Evolutionary conservation across 2,888 invertebrate genomes (phyloP).

Genomic region (Epiblema foenella): DNA sequence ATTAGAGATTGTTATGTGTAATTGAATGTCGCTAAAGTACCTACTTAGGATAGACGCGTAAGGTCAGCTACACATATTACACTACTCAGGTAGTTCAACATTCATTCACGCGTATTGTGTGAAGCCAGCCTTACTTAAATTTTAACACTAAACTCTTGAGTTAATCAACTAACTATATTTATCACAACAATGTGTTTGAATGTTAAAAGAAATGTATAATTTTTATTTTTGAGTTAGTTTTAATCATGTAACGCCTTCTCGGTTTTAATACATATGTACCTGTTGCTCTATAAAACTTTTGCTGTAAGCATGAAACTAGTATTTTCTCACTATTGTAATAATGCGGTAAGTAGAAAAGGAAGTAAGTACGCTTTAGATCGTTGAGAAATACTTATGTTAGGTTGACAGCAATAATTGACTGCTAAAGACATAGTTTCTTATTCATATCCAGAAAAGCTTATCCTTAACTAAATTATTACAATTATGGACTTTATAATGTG

Average conservation of each 20-base stretch:
- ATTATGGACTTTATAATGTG: too few species aligned
- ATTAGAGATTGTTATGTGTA: slow-evolving; percentile 48
- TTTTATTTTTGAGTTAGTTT: slow-evolving; percentile 10
- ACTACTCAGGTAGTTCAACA: background rate
- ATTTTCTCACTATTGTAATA: background rate
- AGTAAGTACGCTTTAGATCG: background rate
- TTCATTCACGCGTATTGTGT: slow-evolving; percentile 21
- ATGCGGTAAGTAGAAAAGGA: background rate
- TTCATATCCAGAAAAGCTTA: too few species aligned
- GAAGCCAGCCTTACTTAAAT: slow-evolving; percentile 44
- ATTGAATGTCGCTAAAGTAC: slow-evolving; percentile 56
- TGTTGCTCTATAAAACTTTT: background rate
- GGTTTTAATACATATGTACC: background rate
- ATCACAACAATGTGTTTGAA: slow-evolving; percentile 9
- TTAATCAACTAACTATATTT: slow-evolving; percentile 25
- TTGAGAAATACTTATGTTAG: background rate
- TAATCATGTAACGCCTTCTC: slow-evolving; percentile 22
- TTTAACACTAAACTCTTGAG: slow-evolving; percentile 27
- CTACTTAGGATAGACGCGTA: slow-evolving; percentile 54
- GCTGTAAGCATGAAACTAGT: background rate
- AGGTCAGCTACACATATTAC: slow-evolving; percentile 28
- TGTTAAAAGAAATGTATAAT: background rate
- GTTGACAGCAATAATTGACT: background rate
- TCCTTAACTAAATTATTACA: too few species aligned
- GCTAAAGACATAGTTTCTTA: background rate